These are phyloP conservation scores for Magallana nippona DNA, from an alignment of 2,888 invertebrate species.

Conservation along the genomic window DNA sequence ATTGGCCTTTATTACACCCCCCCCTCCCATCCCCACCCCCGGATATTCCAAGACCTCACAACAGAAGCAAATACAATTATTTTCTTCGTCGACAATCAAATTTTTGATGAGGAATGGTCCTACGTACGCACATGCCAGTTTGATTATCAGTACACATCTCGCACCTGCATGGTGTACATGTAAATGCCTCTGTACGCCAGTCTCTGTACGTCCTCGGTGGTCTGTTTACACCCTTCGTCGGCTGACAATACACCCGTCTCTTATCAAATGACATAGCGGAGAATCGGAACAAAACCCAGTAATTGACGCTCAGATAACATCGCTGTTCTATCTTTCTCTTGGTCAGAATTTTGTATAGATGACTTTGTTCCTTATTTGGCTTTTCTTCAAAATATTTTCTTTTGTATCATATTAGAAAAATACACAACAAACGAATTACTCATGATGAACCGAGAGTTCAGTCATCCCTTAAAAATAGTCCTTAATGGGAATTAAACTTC, in stretches of 20 bases:
- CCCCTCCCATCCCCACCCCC: too few relatives aligned
- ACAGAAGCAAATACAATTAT: too few relatives aligned
- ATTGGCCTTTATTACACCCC: too few relatives aligned
- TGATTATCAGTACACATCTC: not conserved
- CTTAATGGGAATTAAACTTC: conserved; percentile 17
- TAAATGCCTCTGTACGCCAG: not conserved
- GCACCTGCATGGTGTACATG: not conserved
- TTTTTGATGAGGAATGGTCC: not conserved
- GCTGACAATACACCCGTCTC: not conserved
- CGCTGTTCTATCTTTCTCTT: not conserved
- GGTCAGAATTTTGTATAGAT: not conserved
- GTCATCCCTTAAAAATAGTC: conserved; percentile 16
- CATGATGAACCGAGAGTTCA: conserved; percentile 6
- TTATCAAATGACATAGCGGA: conserved; percentile 11
- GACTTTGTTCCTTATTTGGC: conserved; percentile 6
- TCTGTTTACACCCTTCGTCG: conserved; percentile 1
- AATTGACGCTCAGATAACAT: not conserved
- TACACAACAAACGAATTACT: not conserved
- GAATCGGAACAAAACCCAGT: not conserved
- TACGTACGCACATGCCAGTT: not conserved
- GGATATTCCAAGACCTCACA: too few relatives aligned
- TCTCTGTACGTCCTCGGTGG: not conserved
- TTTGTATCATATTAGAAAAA: conserved; percentile 11
- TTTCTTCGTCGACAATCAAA: too few relatives aligned
- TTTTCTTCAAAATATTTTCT: not conserved